A percentile compares a stretch with the other conserved stretches of the same genome.
These are phyloP conservation scores for Strix uralensis DNA, from an alignment of 2,113 vertebrate species.

Conservation along the genomic window DNA sequence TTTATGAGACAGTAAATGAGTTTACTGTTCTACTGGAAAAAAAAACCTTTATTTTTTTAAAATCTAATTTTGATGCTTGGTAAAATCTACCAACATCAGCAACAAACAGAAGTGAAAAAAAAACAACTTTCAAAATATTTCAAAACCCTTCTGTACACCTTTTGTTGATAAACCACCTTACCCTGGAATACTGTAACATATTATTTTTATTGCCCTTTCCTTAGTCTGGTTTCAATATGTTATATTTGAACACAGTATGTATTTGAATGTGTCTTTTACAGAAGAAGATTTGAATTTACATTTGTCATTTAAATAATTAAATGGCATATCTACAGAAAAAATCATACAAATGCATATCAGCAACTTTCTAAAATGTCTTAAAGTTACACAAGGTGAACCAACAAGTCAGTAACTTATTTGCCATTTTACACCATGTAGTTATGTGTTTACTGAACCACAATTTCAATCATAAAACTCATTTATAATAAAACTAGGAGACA, in stretches of 20 bases:
- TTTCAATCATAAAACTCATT: background rate
- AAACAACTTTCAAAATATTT: background rate
- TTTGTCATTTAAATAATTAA: background rate
- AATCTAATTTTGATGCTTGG: background rate
- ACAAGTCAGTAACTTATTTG: background rate
- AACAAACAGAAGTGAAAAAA: background rate
- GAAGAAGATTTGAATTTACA: background rate
- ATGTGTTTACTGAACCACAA: background rate
- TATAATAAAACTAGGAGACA: background rate
- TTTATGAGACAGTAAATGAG: background rate
- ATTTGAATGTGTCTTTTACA: background rate
- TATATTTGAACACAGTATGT: background rate
- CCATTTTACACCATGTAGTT: background rate
- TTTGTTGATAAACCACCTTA: background rate
- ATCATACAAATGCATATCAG: background rate
- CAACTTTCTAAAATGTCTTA: background rate
- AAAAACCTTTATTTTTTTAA: background rate
- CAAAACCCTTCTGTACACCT: background rate
- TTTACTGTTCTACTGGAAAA: background rate
- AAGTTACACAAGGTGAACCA: background rate
- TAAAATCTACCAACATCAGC: background rate
- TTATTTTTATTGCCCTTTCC: background rate
- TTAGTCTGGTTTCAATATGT: background rate
- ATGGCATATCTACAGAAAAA: background rate
- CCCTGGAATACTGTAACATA: background rate